phyloP scores from a whole-genome alignment of 2,888 invertebrate species.

The Arrhopalites spinosus region DNA sequence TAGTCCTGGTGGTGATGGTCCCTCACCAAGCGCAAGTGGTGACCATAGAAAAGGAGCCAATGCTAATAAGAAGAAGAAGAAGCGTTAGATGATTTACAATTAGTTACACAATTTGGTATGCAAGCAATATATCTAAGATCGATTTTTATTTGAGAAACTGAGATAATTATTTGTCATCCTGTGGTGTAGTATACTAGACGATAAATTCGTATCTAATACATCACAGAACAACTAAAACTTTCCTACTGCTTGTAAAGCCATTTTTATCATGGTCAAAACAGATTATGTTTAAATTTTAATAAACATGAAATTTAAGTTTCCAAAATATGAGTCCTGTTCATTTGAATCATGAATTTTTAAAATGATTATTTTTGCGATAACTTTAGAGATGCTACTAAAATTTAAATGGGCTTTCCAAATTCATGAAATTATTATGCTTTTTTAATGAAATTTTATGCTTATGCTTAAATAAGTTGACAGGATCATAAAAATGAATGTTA shows the following conservation, averaged over 20 bases:
- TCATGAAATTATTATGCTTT: neutral
- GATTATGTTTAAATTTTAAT: too few relatives aligned
- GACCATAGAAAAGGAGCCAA: slow-evolving; percentile 73
- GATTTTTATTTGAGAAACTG: slow-evolving; percentile 30
- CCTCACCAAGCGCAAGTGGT: slow-evolving; percentile 61
- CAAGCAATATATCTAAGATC: neutral
- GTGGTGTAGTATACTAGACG: neutral
- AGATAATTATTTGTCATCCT: neutral
- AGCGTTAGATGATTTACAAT: slow-evolving; percentile 58
- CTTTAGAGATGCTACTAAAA: too few relatives aligned
- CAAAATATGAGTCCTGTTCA: too few relatives aligned
- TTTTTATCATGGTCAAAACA: too few relatives aligned
- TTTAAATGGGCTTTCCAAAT: too few relatives aligned
- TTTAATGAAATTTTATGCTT: neutral
- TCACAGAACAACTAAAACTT: too few relatives aligned
- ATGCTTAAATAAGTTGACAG: neutral
- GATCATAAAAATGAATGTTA: neutral
- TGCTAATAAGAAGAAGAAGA: slow-evolving; percentile 75
- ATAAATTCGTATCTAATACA: neutral
- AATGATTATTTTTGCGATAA: too few relatives aligned
- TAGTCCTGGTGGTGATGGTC: slow-evolving; percentile 60
- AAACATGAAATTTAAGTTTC: too few relatives aligned
- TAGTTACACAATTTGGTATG: neutral
- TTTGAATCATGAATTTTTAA: too few relatives aligned
- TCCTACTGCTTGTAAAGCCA: too few relatives aligned